A percentile compares a stretch with the other conserved stretches of the same genome.
Evolutionary conservation across 2,888 invertebrate species (phyloP).

Genomic region (Euzetes globulus): DNA sequence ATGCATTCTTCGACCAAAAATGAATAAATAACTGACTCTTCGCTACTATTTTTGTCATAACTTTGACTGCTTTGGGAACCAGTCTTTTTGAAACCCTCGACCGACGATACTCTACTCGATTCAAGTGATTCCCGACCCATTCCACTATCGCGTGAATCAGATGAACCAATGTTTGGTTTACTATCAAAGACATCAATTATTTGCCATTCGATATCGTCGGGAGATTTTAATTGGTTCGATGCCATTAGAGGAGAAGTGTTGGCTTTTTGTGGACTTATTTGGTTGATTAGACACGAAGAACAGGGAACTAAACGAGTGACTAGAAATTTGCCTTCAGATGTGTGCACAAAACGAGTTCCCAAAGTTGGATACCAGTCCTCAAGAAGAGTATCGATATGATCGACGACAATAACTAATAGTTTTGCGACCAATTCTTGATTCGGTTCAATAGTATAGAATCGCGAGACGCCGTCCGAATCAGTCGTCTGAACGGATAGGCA

Average conservation of each 20-base stretch:
- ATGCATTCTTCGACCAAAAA: slow-evolving; percentile 97
- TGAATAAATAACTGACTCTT: slow-evolving; percentile 51
- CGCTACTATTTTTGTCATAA: not conserved
- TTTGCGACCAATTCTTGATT: slow-evolving; percentile 70
- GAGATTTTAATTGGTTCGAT: not conserved
- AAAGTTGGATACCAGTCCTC: slow-evolving; percentile 98
- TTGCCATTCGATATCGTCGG: slow-evolving; percentile 14
- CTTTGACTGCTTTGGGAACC: not conserved
- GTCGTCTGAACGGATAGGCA: slow-evolving; percentile 55
- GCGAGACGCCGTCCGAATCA: slow-evolving; percentile 43
- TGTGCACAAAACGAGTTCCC: slow-evolving; percentile 94
- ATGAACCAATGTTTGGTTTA: slow-evolving; percentile 5
- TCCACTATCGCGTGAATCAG: slow-evolving; percentile 16
- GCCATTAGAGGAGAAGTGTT: not conserved
- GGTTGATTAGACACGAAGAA: slow-evolving; percentile 63
- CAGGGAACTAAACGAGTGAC: slow-evolving; percentile 90
- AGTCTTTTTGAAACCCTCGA: not conserved
- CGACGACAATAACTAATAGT: slow-evolving; percentile 76
- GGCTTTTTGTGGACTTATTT: not conserved
- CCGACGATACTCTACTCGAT: slow-evolving; percentile 9
- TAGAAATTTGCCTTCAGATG: slow-evolving; percentile 87
- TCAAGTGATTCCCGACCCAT: slow-evolving; percentile 9
- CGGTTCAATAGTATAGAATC: slow-evolving; percentile 57
- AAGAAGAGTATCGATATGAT: slow-evolving; percentile 87
- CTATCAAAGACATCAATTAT: not conserved